Base-by-base conservation (phyloP, 2,113 vertebrate genomes). In the Rhinolophus sinicus region DNA sequence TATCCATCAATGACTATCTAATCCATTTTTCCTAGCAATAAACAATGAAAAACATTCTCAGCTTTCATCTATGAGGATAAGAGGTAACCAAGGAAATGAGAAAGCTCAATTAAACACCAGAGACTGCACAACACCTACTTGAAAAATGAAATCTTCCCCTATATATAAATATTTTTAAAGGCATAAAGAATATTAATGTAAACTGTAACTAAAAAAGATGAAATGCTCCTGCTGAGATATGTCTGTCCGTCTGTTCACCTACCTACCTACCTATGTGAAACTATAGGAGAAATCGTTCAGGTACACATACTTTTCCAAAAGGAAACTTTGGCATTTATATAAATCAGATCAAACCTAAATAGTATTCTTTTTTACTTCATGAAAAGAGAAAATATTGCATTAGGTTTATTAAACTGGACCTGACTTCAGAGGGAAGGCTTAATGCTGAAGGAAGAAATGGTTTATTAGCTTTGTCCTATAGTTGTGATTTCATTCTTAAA, bases 401-500 rank as follows among this genome's bases (percentile, higher is more conserved):
- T 62, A 6, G 13, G 54, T 72, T 89, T 89, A 75, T 67, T 70
- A 67, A 72, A 85, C 30, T 75, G 21, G 60, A 80, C 33, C 28
- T 85, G 54, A 87, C 24, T 85, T 77, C 21, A 85, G 38, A 89
- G 26, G 12, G 47, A 93, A 88, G n/a, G 7, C 19, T 70, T 78
- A 44, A 50, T 58, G 16, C 54, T 52, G 30, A 89, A 81, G 64
- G 44, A 65, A 50, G 52, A 92, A 26, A 58, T 44, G 6, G 47
- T 77, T 77, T 86, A 67, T 58, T 18, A 35, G 18, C 21, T 90
- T 75, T 60, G 6, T 35, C 72, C 40, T 58, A 3, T 35, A 56
- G 69, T 16, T 60, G 15, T 81, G 58, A 93, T 67, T 78, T 86
- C 64, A 80, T 75, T 58, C n/a, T 90, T 89, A 38, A 64, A 93